Percentiles rank a stretch among this genome's conserved stretches.
Evolutionary conservation across 2,888 invertebrate species (phyloP).

Genomic region (Nowickia ferox): DNA sequence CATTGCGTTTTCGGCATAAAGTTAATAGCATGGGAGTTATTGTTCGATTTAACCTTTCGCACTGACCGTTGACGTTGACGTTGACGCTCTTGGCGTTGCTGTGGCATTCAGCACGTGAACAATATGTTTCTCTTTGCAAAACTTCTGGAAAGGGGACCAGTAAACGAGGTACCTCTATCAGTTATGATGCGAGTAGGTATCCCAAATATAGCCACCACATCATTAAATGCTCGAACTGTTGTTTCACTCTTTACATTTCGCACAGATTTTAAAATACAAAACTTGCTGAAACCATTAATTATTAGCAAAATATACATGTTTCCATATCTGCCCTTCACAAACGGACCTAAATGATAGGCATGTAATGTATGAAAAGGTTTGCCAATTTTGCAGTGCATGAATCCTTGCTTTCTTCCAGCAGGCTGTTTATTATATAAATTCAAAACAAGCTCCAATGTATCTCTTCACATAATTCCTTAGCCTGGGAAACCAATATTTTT

Average conservation of each 20-base stretch:
- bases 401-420: constrained; percentile 8
- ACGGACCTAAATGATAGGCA: background rate
- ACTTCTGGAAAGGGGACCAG: background rate
- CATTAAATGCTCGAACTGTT: background rate
- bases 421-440: constrained; percentile 16
- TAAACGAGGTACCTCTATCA: constrained; percentile 1
- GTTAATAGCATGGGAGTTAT: background rate
- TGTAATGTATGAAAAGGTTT: background rate
- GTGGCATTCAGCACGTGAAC: background rate
- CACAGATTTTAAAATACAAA: constrained; percentile 4
- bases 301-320: background rate
- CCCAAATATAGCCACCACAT: background rate
- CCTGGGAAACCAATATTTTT: constrained; percentile 11
- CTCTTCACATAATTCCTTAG: background rate
- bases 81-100: background rate
- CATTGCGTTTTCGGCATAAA: constrained; percentile 5
- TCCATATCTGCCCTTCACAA: background rate
- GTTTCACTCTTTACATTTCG: constrained; percentile 9
- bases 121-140: background rate
- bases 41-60: background rate
- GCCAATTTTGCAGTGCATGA: background rate
- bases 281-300: background rate
- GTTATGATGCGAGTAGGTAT: background rate
- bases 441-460: constrained; percentile 17
- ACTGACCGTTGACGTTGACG: constrained; percentile 4